Conservation (phyloP, 2,888 invertebrate genomes). For the Drosophila hamatofila region DNA sequence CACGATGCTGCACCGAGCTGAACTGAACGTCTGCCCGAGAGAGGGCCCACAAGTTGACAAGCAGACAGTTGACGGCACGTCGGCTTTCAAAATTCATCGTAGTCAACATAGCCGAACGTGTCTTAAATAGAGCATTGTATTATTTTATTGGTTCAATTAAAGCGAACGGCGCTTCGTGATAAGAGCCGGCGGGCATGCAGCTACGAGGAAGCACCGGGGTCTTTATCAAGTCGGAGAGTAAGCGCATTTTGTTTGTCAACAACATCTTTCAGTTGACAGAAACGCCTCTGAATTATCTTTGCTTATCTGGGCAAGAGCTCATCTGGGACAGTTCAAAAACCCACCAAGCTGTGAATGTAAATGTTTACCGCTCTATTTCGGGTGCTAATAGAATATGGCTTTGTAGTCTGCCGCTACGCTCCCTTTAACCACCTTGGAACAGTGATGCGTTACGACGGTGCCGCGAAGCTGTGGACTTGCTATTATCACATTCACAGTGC, state of each 20-base stretch:
- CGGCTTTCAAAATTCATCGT: slow-evolving; percentile 61
- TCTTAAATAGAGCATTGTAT: slow-evolving; percentile 74
- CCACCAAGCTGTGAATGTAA: slow-evolving; percentile 7
- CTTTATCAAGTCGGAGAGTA: slow-evolving; percentile 20
- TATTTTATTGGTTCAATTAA: slow-evolving; percentile 83
- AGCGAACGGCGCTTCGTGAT: slow-evolving; percentile 61
- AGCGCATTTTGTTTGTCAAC: slow-evolving; percentile 58
- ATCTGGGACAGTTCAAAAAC: slow-evolving; percentile 10
- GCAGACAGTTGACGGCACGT: slow-evolving; percentile 46
- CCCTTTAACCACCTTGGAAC: not conserved
- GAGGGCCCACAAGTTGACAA: slow-evolving; percentile 62
- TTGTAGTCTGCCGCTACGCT: slow-evolving; percentile 29
- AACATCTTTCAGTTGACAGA: slow-evolving; percentile 25
- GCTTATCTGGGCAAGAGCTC: slow-evolving; percentile 13
- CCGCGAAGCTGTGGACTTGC: slow-evolving; percentile 12
- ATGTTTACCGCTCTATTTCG: slow-evolving; percentile 35
- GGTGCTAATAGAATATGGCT: slow-evolving; percentile 34
- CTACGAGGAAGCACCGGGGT: slow-evolving; percentile 3
- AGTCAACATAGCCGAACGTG: slow-evolving; percentile 53
- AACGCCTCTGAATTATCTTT: slow-evolving; percentile 3
- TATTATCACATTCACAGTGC: slow-evolving; percentile 53
- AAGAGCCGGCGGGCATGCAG: slow-evolving; percentile 43
- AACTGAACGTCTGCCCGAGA: slow-evolving; percentile 53
- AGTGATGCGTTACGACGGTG: slow-evolving; percentile 19
- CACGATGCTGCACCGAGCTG: slow-evolving; percentile 62